Evolutionary conservation across 2,888 invertebrate species (phyloP).

Genomic region (Netelia fuscicornis): DNA sequence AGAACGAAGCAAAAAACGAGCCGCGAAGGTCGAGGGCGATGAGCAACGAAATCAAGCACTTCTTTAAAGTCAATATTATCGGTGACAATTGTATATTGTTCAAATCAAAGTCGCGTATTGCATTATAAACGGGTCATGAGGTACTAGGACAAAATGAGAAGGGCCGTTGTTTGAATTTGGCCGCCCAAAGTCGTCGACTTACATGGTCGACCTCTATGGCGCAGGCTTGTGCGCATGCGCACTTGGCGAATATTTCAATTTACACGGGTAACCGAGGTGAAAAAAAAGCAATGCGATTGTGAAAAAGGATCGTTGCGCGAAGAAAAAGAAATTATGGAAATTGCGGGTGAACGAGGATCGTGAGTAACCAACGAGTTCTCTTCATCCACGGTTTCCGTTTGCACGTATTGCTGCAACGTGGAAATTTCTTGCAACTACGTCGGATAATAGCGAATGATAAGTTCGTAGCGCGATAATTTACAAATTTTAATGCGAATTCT

Average conservation of each 20-base stretch:
- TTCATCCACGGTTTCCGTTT: background rate
- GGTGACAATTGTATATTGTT: background rate
- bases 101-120: background rate
- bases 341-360: background rate
- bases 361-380: background rate
- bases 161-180: no score
- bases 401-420: background rate
- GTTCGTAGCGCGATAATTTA: slow-evolving; percentile 4
- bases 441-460: background rate
- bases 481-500: background rate
- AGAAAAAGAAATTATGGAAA: background rate
- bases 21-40: slow-evolving; percentile 41
- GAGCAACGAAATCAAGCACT: background rate
- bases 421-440: slow-evolving; percentile 7
- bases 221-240: no score
- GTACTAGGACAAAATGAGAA: no score
- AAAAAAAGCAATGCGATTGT: no score
- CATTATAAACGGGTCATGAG: no score
- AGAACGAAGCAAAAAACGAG: background rate
- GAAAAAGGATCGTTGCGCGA: background rate
- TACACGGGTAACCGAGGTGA: no score
- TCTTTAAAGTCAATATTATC: background rate
- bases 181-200: no score
- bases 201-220: no score
- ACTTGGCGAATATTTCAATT: no score